A percentile compares a stretch with the other conserved stretches of the same genome.
Evolutionary conservation across 2,888 invertebrate genomes (phyloP).

Genomic region (Sarcophaga rosellei): DNA sequence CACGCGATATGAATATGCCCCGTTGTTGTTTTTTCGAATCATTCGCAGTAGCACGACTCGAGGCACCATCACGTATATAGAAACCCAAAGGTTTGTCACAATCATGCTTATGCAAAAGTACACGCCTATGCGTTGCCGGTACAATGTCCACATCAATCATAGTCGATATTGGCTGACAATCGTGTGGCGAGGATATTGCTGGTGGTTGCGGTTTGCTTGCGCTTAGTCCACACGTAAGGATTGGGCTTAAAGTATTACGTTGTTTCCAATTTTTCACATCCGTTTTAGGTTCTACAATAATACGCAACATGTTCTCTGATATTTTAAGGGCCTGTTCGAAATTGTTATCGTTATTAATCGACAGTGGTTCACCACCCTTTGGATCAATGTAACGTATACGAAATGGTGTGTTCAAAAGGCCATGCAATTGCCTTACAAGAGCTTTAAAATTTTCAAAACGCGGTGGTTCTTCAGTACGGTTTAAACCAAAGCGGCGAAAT

Average conservation of each 20-base stretch:
- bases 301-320: slow-evolving; percentile 92
- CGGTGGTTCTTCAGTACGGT: slow-evolving; percentile 87
- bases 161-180: slow-evolving; percentile 99
- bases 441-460: slow-evolving; percentile 94
- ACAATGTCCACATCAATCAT: slow-evolving; percentile 99
- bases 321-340: slow-evolving; percentile 93
- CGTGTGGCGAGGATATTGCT: slow-evolving; percentile 98
- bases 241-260: slow-evolving; percentile 90
- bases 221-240: slow-evolving; percentile 90
- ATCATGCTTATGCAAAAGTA: slow-evolving; percentile 97
- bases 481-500: slow-evolving; percentile 96
- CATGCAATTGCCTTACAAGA: slow-evolving; percentile 91
- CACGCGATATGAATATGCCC: slow-evolving; percentile 97
- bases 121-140: slow-evolving; percentile 97
- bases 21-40: slow-evolving; percentile 95
- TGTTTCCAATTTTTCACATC: slow-evolving; percentile 93
- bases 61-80: slow-evolving; percentile 87
- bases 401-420: slow-evolving; percentile 92
- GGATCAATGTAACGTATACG: slow-evolving; percentile 98
- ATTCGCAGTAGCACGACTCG: slow-evolving; percentile 93
- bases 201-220: slow-evolving; percentile 91
- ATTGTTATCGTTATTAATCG: slow-evolving; percentile 99
- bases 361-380: slow-evolving; percentile 96
- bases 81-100: slow-evolving; percentile 98
- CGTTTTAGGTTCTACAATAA: slow-evolving; percentile 96